Conservation (phyloP, 2,888 invertebrate species). For the Biston stratarius region DNA sequence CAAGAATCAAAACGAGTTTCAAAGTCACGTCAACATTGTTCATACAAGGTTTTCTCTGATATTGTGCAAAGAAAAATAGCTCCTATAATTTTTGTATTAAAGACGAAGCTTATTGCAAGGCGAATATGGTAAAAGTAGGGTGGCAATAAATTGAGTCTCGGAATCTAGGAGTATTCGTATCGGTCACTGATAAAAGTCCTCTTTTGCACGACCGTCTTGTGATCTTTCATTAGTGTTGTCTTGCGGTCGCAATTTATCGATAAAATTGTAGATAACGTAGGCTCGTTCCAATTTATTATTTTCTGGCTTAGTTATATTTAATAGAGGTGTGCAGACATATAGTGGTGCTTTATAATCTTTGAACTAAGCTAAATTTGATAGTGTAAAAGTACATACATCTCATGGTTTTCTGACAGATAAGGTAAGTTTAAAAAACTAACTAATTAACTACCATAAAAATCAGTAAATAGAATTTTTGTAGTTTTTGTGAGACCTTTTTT, state of each 20-base stretch:
- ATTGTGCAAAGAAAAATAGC: constrained; percentile 31
- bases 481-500: too few species aligned
- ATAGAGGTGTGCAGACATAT: neutral
- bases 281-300: constrained; percentile 6
- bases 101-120: constrained; percentile 11
- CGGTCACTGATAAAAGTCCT: constrained; percentile 81
- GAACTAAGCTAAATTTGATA: too few species aligned
- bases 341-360: too few species aligned
- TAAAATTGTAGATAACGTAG: constrained; percentile 25
- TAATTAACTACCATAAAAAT: too few species aligned
- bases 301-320: neutral
- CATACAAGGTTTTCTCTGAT: constrained; percentile 16
- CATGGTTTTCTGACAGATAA: too few species aligned
- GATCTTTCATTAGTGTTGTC: constrained; percentile 65
- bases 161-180: constrained; percentile 77
- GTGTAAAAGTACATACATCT: too few species aligned
- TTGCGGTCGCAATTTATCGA: constrained; percentile 44
- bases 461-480: too few species aligned
- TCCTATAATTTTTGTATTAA: constrained; percentile 25
- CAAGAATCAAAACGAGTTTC: constrained; percentile 38
- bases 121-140: constrained; percentile 55
- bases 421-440: too few species aligned
- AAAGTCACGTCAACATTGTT: constrained; percentile 27
- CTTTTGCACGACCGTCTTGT: constrained; percentile 72
- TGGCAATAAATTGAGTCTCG: constrained; percentile 78